phyloP scores from a whole-genome alignment of 2,797 vertebrate species.

The Sebastes taczanowskii region DNA sequence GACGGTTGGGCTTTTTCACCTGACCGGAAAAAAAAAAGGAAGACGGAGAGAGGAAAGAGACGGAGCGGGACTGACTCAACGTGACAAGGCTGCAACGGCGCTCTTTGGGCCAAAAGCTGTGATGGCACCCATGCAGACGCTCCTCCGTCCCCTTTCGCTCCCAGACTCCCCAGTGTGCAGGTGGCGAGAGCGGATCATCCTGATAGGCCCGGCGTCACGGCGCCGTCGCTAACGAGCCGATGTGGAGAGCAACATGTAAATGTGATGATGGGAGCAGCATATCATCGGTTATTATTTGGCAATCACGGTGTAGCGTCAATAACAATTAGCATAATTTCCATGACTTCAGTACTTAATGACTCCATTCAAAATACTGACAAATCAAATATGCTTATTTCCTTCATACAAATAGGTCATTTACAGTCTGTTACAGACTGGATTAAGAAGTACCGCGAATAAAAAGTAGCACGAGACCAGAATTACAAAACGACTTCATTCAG shows the following conservation, averaged over 20 bases:
- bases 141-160: background rate
- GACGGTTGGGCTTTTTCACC: constrained; percentile 64
- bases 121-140: constrained; percentile 30
- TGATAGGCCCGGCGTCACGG: constrained; percentile 28
- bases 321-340: constrained; percentile 77
- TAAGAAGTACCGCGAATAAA: constrained; percentile 31
- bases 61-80: constrained; percentile 43
- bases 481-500: background rate
- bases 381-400: constrained; percentile 75
- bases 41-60: constrained; percentile 28
- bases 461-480: constrained; percentile 22
- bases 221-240: constrained; percentile 54
- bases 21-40: constrained; percentile 46
- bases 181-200: constrained; percentile 44
- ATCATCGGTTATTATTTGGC: constrained; percentile 79
- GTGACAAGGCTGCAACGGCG: constrained; percentile 45
- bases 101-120: constrained; percentile 28
- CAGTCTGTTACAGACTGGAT: constrained; percentile 53
- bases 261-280: constrained; percentile 69
- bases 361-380: constrained; percentile 68
- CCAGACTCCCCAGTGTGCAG: constrained; percentile 22
- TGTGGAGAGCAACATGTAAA: constrained; percentile 69
- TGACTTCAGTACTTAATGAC: constrained; percentile 71
- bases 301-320: constrained; percentile 78
- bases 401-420: constrained; percentile 64